Base-by-base conservation (phyloP, 2,797 vertebrate genomes). In the Lacerta viridis region DNA sequence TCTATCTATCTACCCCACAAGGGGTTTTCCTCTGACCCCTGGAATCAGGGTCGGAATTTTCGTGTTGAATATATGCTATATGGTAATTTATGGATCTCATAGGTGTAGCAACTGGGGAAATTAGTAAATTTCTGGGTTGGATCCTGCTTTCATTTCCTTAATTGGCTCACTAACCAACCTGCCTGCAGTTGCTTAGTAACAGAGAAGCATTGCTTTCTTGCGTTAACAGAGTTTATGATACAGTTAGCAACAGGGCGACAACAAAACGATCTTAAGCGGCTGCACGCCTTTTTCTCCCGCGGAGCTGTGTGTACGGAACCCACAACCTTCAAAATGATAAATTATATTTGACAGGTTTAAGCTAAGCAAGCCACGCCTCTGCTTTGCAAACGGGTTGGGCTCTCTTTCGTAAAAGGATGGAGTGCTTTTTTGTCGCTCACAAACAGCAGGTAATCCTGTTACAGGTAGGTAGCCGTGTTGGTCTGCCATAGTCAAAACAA, bases 391-490 rank as follows among this genome's bases (percentile, higher is more conserved):
- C 27, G 0, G 71, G 18, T 86, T 93, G 64, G 71, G 76, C 1
- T 76, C 71, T 0, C 0, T 0, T 20, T 7, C 27, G 1, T 74
- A 78, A 25, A 15, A 46, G 89, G 39, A 3, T 71, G 85, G 76
- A 4, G 6, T 50, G 3, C 55, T 46, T 46, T 46, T 33, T 33
- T 33, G 33, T 33, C 33, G 33, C 33, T 33, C 33, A 33, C 33
- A 33, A 33, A 33, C 33, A 33, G 33, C 33, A 33, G 33, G 33
- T 33, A 33, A 33, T 33, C 33, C 33, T 33, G 33, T 33, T 33
- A 33, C 33, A 33, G 33, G 33, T 33, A 33, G 33, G 33, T 33
- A 33, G 33, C 33, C 33, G 1, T 33, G 33, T 33, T 33, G 33
- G 33, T 33, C 33, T 33, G 33, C 33, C 33, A 33, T 33, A 33